A percentile compares a stretch with the other conserved stretches of the same genome.
These are phyloP conservation scores for Drosophila fungiperda DNA, from an alignment of 2,888 invertebrate species.

Conservation along the genomic window DNA sequence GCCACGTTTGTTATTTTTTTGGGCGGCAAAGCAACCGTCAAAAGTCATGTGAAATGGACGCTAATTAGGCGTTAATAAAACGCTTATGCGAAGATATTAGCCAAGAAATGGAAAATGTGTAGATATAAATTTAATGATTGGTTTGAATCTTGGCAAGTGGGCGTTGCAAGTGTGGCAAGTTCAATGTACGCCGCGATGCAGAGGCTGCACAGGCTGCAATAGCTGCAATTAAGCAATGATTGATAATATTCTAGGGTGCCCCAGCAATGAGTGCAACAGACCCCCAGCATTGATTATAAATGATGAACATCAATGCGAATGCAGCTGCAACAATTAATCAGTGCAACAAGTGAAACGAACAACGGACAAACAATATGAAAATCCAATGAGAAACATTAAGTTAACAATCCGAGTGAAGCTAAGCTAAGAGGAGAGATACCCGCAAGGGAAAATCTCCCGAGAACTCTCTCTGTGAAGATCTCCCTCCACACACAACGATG, in stretches of 20 bases:
- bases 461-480: not conserved
- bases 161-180: constrained; percentile 48
- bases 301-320: constrained; percentile 60
- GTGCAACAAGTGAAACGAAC: constrained; percentile 63
- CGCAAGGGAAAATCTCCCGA: not conserved
- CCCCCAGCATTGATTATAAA: constrained; percentile 56
- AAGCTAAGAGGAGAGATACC: not conserved
- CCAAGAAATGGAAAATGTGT: constrained; percentile 6
- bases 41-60: constrained; percentile 62
- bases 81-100: constrained; percentile 36
- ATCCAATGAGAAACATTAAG: constrained; percentile 48
- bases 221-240: constrained; percentile 71
- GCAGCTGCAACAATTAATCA: constrained; percentile 77
- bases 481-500: constrained; percentile 49
- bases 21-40: constrained; percentile 25
- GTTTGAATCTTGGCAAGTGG: constrained; percentile 6
- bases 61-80: constrained; percentile 75
- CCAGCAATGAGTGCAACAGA: constrained; percentile 63
- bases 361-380: constrained; percentile 62
- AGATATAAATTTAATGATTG: not conserved
- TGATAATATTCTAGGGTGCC: constrained; percentile 62
- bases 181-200: constrained; percentile 47
- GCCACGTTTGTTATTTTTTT: constrained; percentile 16
- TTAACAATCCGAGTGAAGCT: constrained; percentile 25
- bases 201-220: constrained; percentile 48